phyloP scores from a whole-genome alignment of 2,888 invertebrate genomes.

The Caenorhabditis sp. region DNA sequence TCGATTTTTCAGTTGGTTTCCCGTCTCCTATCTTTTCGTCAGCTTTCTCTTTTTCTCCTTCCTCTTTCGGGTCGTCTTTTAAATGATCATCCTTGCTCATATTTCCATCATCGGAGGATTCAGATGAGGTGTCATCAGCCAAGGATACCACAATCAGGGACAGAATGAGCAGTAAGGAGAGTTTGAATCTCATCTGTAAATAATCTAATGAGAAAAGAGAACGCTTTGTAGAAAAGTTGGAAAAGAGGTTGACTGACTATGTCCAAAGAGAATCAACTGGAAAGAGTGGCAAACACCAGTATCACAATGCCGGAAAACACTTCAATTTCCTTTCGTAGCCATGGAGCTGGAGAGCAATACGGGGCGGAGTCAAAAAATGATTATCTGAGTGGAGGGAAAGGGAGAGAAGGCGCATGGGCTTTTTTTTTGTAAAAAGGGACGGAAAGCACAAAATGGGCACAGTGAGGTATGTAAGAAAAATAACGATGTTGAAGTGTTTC shows the following conservation, averaged over 20 bases:
- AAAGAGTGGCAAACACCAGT: conserved; percentile 25
- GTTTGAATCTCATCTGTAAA: conserved; percentile 36
- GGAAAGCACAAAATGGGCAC: neutral
- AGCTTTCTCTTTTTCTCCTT: neutral
- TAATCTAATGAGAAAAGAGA: neutral
- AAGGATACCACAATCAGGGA: neutral
- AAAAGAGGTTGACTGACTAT: neutral
- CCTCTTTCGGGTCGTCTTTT: conserved; percentile 7
- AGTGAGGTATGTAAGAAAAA: neutral
- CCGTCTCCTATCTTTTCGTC: conserved; percentile 4
- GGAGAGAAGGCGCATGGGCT: neutral
- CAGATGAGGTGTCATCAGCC: conserved; percentile 22
- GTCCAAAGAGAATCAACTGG: neutral
- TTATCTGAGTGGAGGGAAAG: neutral
- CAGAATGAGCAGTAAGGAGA: neutral
- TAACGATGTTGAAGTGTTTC: too few species aligned
- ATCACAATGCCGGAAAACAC: conserved; percentile 36
- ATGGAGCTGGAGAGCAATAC: conserved; percentile 36
- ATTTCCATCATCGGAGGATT: conserved; percentile 17
- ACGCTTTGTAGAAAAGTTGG: neutral
- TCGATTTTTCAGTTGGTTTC: too few species aligned
- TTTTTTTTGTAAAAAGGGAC: neutral
- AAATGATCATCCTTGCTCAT: conserved; percentile 18
- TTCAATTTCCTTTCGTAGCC: conserved; percentile 50
- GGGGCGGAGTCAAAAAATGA: conserved; percentile 41